These are phyloP conservation scores for Takifugu ocellatus DNA, from an alignment of 2,797 vertebrate species.

Conservation along the genomic window DNA sequence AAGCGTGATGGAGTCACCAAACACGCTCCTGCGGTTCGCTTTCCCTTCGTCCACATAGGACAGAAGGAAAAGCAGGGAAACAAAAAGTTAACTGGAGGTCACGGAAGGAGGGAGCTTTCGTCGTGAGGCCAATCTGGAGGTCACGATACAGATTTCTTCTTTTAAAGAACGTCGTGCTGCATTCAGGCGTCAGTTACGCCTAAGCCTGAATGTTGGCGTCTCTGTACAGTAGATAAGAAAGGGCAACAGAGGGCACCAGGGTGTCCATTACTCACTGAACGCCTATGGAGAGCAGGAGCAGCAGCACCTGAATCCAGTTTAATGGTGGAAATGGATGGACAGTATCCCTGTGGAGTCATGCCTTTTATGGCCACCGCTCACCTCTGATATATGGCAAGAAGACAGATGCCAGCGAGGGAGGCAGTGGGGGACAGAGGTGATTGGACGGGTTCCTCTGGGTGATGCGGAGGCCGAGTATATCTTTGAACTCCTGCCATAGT, in stretches of 20 bases:
- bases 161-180: constrained; percentile 38
- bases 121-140: constrained; percentile 32
- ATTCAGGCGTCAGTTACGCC: constrained; percentile 32
- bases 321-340: constrained; percentile 77
- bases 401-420: constrained; percentile 59
- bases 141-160: constrained; percentile 51
- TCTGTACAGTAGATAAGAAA: constrained; percentile 59
- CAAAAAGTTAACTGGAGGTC: constrained; percentile 18
- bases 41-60: neutral
- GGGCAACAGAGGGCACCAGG: constrained; percentile 56
- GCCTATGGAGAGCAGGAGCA: constrained; percentile 62
- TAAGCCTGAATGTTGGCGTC: constrained; percentile 30
- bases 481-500: constrained; percentile 65
- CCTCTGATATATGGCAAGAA: constrained; percentile 74
- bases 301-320: constrained; percentile 83
- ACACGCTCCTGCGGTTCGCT: constrained; percentile 1
- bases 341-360: constrained; percentile 70
- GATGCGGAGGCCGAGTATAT: constrained; percentile 48
- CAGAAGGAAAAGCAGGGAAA: constrained; percentile 19
- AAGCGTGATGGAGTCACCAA: constrained; percentile 31
- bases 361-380: constrained; percentile 75
- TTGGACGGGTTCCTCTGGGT: constrained; percentile 52
- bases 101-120: constrained; percentile 28
- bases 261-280: constrained; percentile 75
- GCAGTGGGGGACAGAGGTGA: constrained; percentile 50